Percentiles rank a stretch among this genome's conserved stretches.
phyloP scores from a whole-genome alignment of 1,140 invertebrate genomes.

The Maniola jurtina region DNA sequence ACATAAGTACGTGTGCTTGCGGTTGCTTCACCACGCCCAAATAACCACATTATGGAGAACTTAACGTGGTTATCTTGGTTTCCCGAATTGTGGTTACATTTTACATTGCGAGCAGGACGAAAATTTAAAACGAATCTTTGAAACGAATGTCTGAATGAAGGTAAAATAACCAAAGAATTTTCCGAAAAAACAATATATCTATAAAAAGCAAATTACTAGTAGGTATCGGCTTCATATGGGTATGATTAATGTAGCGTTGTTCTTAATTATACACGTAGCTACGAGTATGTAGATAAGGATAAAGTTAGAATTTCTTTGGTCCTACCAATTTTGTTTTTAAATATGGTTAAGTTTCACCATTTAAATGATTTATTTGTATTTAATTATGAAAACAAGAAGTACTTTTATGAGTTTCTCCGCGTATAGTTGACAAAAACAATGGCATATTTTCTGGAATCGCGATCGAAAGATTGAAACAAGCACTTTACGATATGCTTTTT shows the following conservation, averaged over 20 bases:
- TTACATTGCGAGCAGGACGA: neutral
- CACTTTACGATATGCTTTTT: neutral
- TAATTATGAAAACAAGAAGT: neutral
- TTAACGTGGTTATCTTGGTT: slow-evolving; percentile 6
- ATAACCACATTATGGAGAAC: slow-evolving; percentile 17
- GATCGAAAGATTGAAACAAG: neutral
- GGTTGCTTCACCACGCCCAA: slow-evolving; percentile 24
- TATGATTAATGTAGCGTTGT: no score
- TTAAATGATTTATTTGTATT: neutral
- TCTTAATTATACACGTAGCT: no score
- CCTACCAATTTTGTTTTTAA: no score
- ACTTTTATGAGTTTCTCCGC: neutral
- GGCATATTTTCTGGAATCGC: slow-evolving; percentile 1
- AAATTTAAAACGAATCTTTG: no score
- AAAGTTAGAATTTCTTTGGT: no score
- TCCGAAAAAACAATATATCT: no score
- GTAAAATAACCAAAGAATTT: no score
- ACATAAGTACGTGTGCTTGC: slow-evolving; percentile 21
- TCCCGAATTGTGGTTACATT: slow-evolving; percentile 4
- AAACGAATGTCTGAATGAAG: no score
- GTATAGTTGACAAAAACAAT: neutral
- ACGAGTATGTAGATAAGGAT: no score
- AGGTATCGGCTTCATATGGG: no score
- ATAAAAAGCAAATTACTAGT: no score
- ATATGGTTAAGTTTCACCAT: neutral